Evolutionary conservation across 2,797 vertebrate species (phyloP).

Genomic region (Hephaestus fuliginosus): DNA sequence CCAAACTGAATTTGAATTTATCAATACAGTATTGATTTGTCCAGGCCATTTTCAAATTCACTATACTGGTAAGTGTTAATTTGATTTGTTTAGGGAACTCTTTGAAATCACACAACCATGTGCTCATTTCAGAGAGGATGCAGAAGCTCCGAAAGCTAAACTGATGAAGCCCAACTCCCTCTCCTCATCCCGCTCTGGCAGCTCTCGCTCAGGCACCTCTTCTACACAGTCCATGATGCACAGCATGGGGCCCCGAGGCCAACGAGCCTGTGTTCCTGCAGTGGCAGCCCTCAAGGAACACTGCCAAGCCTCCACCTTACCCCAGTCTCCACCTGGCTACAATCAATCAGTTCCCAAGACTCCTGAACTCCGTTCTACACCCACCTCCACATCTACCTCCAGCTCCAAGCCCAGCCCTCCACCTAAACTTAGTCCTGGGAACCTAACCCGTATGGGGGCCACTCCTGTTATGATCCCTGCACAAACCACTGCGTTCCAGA

Average conservation of each 20-base stretch:
- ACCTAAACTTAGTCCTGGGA: slow-evolving; percentile 79
- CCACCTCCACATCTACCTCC: slow-evolving; percentile 83
- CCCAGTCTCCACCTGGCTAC: slow-evolving; percentile 79
- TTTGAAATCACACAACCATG: slow-evolving; percentile 15
- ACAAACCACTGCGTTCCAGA: slow-evolving; percentile 90
- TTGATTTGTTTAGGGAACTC: slow-evolving; percentile 5
- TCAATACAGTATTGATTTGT: neutral
- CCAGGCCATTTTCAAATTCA: neutral
- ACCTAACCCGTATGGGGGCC: slow-evolving; percentile 84
- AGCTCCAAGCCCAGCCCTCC: slow-evolving; percentile 81
- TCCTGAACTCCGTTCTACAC: slow-evolving; percentile 83
- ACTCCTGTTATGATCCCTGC: slow-evolving; percentile 86
- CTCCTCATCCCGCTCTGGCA: slow-evolving; percentile 90
- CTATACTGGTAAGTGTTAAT: neutral
- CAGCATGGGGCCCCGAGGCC: slow-evolving; percentile 87
- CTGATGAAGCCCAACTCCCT: slow-evolving; percentile 93
- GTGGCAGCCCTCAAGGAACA: slow-evolving; percentile 78
- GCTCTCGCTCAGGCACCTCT: slow-evolving; percentile 92
- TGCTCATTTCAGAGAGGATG: slow-evolving; percentile 88
- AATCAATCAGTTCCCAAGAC: slow-evolving; percentile 77
- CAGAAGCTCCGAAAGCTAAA: slow-evolving; percentile 93
- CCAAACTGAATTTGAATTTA: neutral
- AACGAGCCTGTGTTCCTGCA: slow-evolving; percentile 86
- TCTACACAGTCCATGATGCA: slow-evolving; percentile 93
- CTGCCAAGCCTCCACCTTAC: slow-evolving; percentile 76